Percentiles rank a stretch among this genome's conserved stretches.
phyloP scores from a whole-genome alignment of 2,888 invertebrate species.

The Andrena minutula region DNA sequence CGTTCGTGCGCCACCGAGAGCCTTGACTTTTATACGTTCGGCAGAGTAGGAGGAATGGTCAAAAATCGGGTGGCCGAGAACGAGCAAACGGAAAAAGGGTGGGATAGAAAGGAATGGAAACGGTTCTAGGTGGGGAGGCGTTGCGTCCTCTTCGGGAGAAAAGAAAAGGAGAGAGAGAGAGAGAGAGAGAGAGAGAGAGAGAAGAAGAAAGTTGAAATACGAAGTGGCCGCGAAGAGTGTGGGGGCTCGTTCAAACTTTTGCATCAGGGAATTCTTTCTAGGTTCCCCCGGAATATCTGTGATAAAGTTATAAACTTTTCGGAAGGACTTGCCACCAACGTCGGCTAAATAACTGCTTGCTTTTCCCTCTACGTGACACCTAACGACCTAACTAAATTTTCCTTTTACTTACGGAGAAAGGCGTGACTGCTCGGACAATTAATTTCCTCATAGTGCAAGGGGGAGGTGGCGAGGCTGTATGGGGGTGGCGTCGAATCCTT shows the following conservation, averaged over 20 bases:
- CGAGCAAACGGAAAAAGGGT: slow-evolving; percentile 7
- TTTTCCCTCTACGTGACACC: slow-evolving; percentile 50
- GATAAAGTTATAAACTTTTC: slow-evolving; percentile 78
- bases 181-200: no score
- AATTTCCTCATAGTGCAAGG: slow-evolving; percentile 23
- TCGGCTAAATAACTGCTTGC: slow-evolving; percentile 71
- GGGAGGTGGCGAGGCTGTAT: background rate
- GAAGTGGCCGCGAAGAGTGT: slow-evolving; percentile 53
- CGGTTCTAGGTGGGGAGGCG: background rate
- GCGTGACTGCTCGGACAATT: slow-evolving; percentile 43
- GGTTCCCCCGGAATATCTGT: slow-evolving; percentile 72
- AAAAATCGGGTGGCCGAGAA: slow-evolving; percentile 23
- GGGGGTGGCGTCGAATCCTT: background rate
- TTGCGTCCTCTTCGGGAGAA: background rate
- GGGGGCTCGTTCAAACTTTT: slow-evolving; percentile 76
- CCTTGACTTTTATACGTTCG: slow-evolving; percentile 58
- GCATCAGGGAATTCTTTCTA: slow-evolving; percentile 78
- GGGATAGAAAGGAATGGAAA: slow-evolving; percentile 16
- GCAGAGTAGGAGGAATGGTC: slow-evolving; percentile 36
- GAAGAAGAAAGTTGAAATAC: slow-evolving; percentile 62
- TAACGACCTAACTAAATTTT: slow-evolving; percentile 67
- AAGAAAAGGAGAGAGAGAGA: background rate
- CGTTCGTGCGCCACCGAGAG: slow-evolving; percentile 28
- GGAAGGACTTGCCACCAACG: slow-evolving; percentile 50
- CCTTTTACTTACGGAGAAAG: slow-evolving; percentile 48